Conservation (phyloP, 2,797 vertebrate genomes). For the Halcyon leucocephala region DNA sequence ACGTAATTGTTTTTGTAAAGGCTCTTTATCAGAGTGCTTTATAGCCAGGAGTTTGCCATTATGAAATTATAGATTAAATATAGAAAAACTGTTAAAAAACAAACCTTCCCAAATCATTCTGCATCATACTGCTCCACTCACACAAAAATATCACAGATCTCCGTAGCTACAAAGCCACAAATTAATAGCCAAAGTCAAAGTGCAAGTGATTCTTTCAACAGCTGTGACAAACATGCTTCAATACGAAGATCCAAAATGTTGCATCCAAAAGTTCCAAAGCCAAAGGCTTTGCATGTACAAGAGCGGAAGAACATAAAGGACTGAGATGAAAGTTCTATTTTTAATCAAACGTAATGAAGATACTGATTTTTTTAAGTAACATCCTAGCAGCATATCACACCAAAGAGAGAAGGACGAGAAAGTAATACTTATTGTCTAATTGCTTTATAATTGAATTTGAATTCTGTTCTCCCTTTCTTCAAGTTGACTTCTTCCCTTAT, state of each 20-base stretch:
- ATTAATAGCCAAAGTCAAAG: background rate
- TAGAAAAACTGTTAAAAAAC: background rate
- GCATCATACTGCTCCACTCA: background rate
- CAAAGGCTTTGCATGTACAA: background rate
- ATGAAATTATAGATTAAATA: background rate
- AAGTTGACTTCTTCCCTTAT: background rate
- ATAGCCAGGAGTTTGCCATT: background rate
- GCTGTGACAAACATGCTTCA: background rate
- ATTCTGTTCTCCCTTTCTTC: background rate
- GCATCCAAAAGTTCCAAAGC: background rate
- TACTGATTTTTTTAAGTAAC: background rate
- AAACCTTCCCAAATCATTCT: background rate
- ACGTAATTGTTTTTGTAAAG: background rate
- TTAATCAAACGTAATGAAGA: background rate
- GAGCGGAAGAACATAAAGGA: background rate
- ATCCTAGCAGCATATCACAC: background rate
- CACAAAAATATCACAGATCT: background rate
- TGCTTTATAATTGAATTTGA: background rate
- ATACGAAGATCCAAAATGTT: background rate
- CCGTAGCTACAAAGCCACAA: background rate
- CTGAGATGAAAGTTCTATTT: background rate
- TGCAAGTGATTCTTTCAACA: background rate
- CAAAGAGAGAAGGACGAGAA: background rate
- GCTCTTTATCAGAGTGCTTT: background rate
- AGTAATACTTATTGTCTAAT: background rate